Percentiles rank a stretch among this genome's conserved stretches.
Evolutionary conservation across 2,797 vertebrate species (phyloP).

Genomic region (Tachyglossus aculeatus): DNA sequence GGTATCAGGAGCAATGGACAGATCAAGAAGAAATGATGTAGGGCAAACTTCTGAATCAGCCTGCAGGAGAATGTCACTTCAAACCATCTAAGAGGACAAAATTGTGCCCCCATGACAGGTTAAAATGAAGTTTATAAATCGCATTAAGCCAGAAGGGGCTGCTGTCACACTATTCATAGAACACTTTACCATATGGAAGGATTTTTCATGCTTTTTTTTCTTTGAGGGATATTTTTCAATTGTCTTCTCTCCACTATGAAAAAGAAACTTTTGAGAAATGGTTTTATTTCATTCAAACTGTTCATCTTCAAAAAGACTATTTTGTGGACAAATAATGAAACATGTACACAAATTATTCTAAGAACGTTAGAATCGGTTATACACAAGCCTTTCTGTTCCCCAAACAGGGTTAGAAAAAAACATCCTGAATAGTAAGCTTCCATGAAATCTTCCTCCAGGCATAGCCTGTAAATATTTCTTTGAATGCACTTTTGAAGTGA

Average conservation of each 20-base stretch:
- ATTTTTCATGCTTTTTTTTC: too few species aligned
- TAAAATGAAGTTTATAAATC: not conserved
- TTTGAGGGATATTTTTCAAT: not conserved
- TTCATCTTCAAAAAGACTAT: too few species aligned
- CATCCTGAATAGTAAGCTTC: too few species aligned
- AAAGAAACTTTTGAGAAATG: not conserved
- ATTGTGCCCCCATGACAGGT: not conserved
- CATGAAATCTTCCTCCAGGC: not conserved
- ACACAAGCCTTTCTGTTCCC: too few species aligned
- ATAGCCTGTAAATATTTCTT: conserved; percentile 1
- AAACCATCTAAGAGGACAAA: not conserved
- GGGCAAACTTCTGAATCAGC: not conserved
- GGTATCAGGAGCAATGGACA: not conserved
- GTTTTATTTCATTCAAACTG: not conserved
- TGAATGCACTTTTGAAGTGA: not conserved
- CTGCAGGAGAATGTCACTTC: not conserved
- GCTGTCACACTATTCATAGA: not conserved
- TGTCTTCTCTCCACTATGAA: not conserved
- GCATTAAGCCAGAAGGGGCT: too few species aligned
- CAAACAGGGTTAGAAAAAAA: too few species aligned
- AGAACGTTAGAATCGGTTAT: too few species aligned
- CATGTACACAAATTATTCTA: too few species aligned
- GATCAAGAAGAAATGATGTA: not conserved
- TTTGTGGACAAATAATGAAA: not conserved
- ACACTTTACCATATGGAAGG: not conserved